Base-by-base conservation (phyloP, 1,140 invertebrate species). In the Armadillidium nasatum region DNA sequence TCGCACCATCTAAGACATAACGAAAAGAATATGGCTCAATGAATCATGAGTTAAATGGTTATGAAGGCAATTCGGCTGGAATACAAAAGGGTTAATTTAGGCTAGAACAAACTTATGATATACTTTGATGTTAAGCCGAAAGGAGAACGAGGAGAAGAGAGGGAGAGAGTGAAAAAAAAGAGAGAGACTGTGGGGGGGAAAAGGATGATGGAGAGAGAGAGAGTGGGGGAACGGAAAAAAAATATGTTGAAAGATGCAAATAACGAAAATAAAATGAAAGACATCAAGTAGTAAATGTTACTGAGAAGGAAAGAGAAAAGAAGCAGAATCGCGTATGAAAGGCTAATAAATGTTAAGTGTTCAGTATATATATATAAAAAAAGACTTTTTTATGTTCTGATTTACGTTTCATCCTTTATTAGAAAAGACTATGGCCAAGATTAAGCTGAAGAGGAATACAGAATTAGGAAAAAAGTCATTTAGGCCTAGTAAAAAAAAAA, bases 221-320 rank as follows among this genome's bases (percentile, higher is more conserved):
- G 77, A 19, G 75, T 10, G 46, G 22, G 73, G 44, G 74, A 76
- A 73, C 73, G 75, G 75, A 74, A 72, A 74, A 66, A 74, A 66
- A 74, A 76, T n/a, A n/a, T 74, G 75, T 76, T 74, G 78, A 74
- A 46, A 74, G 33, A 50, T 60, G 72, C 67, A 72, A 76, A 76
- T 73, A 74, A 79, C 50, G 72, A 72, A 71, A 43, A 74, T 33
- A 6, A 33, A 33, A 33, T 33, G 33, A 33, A 33, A 33, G 33
- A 33, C 33, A 33, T 33, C 33, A 33, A 33, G 33, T 33, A 33
- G 33, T 33, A 33, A 72, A 79, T 76, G 74, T 76, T 73, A 73
- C 73, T 76, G 72, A 72, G 75, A 71, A 72, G 75, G 60, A 72
- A 73, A 74, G 78, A 76, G 78, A 73, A 74, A 72, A 60, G 72